Percentiles rank a stretch among this genome's conserved stretches.
Evolutionary conservation across 2,113 vertebrate species (phyloP).

Genomic region (Chloropsis cyanopogon): DNA sequence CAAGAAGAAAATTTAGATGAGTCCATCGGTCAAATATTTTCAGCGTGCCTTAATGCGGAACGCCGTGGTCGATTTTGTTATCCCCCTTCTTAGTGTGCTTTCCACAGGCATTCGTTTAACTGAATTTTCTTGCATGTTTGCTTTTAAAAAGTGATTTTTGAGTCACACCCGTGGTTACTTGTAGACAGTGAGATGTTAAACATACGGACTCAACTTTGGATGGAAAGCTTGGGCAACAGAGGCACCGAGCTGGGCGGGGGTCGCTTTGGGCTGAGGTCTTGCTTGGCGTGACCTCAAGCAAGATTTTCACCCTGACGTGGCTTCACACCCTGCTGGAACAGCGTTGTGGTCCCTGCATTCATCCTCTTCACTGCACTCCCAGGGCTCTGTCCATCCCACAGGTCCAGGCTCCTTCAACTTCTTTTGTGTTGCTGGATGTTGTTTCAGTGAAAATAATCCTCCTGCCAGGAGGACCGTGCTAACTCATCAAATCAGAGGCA

Average conservation of each 20-base stretch:
- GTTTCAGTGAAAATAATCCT: constrained; percentile 30
- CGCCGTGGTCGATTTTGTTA: neutral
- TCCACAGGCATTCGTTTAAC: neutral
- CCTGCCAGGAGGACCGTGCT: constrained; percentile 11
- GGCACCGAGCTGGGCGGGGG: accelerated
- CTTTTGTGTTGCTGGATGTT: constrained; percentile 35
- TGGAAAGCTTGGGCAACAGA: neutral
- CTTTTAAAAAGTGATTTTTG: neutral
- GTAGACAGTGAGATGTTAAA: neutral
- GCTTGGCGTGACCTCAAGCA: neutral
- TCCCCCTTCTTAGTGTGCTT: neutral
- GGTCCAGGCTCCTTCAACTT: neutral
- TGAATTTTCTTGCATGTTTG: neutral
- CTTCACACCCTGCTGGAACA: neutral
- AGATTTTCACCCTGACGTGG: neutral
- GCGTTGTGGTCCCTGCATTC: accelerated
- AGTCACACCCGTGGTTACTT: neutral
- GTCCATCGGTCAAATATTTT: neutral
- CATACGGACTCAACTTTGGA: accelerated
- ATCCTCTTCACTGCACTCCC: accelerated
- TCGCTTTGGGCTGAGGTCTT: neutral
- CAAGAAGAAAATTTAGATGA: neutral
- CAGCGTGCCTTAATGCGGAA: accelerated
- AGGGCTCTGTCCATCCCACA: neutral
- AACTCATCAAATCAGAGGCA: constrained; percentile 43